phyloP scores from a whole-genome alignment of 2,888 invertebrate genomes.

The Leptinotarsa juncta region DNA sequence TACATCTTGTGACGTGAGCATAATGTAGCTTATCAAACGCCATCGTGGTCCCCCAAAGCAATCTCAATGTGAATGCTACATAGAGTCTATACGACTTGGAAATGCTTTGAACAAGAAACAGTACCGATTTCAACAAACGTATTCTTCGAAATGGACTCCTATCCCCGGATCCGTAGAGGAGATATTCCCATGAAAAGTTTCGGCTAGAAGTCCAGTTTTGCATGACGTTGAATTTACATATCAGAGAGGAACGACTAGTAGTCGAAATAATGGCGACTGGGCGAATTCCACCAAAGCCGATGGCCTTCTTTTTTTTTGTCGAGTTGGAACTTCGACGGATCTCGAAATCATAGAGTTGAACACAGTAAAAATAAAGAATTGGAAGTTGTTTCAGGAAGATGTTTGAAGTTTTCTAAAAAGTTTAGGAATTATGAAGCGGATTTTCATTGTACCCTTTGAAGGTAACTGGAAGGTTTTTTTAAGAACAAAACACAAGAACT shows the following conservation, averaged over 20 bases:
- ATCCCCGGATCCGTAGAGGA: not conserved
- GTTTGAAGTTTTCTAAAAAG: not conserved
- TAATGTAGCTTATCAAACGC: conserved; percentile 40
- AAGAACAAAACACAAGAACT: no score
- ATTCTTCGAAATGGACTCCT: not conserved
- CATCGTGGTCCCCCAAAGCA: conserved; percentile 31
- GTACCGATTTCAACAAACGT: not conserved
- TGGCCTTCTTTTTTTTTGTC: conserved; percentile 25
- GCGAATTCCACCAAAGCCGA: conserved; percentile 29
- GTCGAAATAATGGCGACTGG: conserved; percentile 45
- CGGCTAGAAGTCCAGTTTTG: not conserved
- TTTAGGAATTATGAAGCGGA: no score
- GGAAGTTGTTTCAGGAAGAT: not conserved
- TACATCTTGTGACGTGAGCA: conserved; percentile 25
- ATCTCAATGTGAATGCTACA: conserved; percentile 22
- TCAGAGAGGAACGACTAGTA: conserved; percentile 9
- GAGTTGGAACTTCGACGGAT: not conserved
- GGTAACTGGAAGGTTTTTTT: no score
- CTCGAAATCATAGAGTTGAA: not conserved
- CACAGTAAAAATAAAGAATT: no score
- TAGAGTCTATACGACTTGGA: not conserved
- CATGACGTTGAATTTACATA: not conserved
- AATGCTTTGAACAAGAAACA: not conserved
- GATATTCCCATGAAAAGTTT: not conserved
- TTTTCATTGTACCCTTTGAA: no score